Evolutionary conservation across 2,113 vertebrate species (phyloP), one percentile per base, ranked within the genome.

Genomic region (Arvicanthis niloticus): DNA sequence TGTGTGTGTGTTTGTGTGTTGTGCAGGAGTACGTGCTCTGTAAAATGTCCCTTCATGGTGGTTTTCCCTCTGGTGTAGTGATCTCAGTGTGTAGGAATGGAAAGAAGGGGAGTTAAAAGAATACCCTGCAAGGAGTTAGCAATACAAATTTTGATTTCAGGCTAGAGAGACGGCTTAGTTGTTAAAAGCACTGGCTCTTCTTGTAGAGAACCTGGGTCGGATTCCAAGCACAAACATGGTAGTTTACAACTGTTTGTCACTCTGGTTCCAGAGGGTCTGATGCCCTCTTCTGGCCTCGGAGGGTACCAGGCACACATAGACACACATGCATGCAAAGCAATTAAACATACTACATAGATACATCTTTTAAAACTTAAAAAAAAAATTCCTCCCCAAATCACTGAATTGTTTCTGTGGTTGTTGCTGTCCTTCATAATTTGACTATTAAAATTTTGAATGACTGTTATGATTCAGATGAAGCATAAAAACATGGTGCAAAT

Each of bases 391-490:
- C 40, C 0, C 17, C 53, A 89, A 73, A 37, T 89, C 1, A 17
- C 68, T 60, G 87, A 84, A 68, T 67, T 84, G 26, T 88, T 22
- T 7, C 29, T 75, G 40, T 42, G 82, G 12, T 73, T 78, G 53
- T 26, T 24, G 19, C 67, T 58, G 24, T 40, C 37, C 24, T 60
- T 90, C 90, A 4, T 92, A 62, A 81, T 93, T 89, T 51, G 22
- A 93, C 5, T 88, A 31, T n/a, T 90, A n/a, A 42, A 72, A 72
- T 81, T 91, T 82, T 91, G 34, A 94, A 42, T 45, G 34, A 53
- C 40, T 89, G 51, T 86, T 91, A 53, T n/a, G 75, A 85, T 93
- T n/a, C 67, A 42, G 85, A 77, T 97, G 93, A 93, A 65, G 53
- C 51, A 4, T 95, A 60, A 95, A 87, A 60, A 77, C 58, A 89